Evolutionary conservation across 2,113 vertebrate species (phyloP).

Genomic region (Syrrhaptes paradoxus): DNA sequence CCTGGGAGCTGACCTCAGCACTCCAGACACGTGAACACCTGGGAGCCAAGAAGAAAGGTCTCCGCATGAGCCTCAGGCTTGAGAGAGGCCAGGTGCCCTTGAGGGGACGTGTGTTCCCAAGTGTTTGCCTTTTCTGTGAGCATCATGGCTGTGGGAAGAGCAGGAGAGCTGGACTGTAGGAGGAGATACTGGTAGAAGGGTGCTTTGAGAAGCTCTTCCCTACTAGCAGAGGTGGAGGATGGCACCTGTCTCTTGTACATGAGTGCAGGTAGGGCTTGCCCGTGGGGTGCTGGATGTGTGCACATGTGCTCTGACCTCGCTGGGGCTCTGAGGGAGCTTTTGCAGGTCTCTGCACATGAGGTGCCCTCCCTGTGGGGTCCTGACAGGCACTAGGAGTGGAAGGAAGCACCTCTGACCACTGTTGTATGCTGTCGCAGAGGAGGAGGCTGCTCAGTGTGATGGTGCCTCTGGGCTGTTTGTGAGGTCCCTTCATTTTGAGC

Average conservation of each 20-base stretch:
- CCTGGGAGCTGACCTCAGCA: background rate
- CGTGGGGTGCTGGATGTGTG: background rate
- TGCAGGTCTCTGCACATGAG: accelerated
- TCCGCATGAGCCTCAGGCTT: background rate
- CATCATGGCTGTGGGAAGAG: background rate
- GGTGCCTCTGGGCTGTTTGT: background rate
- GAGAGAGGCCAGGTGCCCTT: background rate
- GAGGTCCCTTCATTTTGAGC: background rate
- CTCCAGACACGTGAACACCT: background rate
- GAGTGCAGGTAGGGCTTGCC: background rate
- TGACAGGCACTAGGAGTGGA: too few species aligned
- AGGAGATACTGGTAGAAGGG: background rate
- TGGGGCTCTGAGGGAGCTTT: background rate
- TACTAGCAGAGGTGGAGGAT: accelerated
- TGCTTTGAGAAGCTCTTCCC: background rate
- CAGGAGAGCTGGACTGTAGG: background rate
- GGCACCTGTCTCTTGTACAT: accelerated
- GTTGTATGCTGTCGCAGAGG: accelerated
- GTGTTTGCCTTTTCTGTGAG: background rate
- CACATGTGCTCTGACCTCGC: accelerated
- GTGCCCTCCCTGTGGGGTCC: background rate
- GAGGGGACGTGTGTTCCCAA: accelerated
- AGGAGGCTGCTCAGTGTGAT: background rate
- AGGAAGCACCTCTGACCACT: background rate
- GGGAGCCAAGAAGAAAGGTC: background rate